These are phyloP conservation scores for Melinaea menophilus DNA, from an alignment of 2,888 invertebrate species.

Conservation along the genomic window DNA sequence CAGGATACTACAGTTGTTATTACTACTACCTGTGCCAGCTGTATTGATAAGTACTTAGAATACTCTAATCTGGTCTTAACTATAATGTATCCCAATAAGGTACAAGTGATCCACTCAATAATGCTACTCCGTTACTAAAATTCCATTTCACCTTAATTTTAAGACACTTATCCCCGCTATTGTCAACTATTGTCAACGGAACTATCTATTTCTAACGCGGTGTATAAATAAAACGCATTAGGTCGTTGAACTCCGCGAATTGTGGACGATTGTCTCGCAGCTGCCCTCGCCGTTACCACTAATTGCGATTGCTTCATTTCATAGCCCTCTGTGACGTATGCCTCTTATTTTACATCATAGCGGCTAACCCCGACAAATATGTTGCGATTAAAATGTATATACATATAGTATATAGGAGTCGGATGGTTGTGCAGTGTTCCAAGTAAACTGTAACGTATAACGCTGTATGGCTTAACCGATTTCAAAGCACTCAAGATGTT, in stretches of 20 bases:
- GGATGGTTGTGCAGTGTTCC: slow-evolving; percentile 29
- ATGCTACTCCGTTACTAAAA: too few species aligned
- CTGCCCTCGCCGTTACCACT: slow-evolving; percentile 56
- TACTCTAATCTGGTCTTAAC: too few species aligned
- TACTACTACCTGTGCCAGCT: too few species aligned
- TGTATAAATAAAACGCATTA: slow-evolving; percentile 24
- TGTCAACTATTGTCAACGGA: slow-evolving; percentile 3
- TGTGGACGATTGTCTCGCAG: slow-evolving; percentile 65
- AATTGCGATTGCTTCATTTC: slow-evolving; percentile 59
- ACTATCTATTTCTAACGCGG: slow-evolving; percentile 7
- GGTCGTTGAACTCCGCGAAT: slow-evolving; percentile 66
- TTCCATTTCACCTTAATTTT: too few species aligned
- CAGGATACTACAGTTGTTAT: too few species aligned
- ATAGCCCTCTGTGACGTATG: slow-evolving; percentile 48
- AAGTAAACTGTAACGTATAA: slow-evolving; percentile 46
- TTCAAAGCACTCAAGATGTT: slow-evolving; percentile 72
- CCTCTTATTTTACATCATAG: slow-evolving; percentile 17
- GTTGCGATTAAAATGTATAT: not conserved
- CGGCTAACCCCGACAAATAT: not conserved
- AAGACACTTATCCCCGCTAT: not conserved
- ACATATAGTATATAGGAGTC: slow-evolving; percentile 18
- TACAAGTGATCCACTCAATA: too few species aligned
- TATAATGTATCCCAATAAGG: too few species aligned
- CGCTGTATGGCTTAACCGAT: slow-evolving; percentile 61
- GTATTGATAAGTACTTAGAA: too few species aligned